These are phyloP conservation scores for Lycocerus yunnanus DNA, from an alignment of 2,888 invertebrate genomes.

Conservation along the genomic window DNA sequence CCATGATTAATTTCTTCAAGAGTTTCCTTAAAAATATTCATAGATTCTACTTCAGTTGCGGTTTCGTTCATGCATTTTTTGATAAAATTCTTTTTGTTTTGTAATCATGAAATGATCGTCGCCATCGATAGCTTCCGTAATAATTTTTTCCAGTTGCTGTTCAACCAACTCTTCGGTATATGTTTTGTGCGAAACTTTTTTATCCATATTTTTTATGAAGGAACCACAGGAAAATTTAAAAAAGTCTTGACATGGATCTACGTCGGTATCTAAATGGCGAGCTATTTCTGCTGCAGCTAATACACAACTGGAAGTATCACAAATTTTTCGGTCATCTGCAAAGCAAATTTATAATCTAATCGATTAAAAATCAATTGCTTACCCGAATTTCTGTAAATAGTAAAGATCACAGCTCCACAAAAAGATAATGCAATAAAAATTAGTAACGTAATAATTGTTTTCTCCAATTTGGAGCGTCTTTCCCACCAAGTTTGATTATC, in stretches of 20 bases:
- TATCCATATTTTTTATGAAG: conserved; percentile 63
- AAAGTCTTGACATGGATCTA: conserved; percentile 80
- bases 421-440: not conserved
- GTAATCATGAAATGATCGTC: conserved; percentile 33
- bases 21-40: conserved; percentile 8
- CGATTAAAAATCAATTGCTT: not conserved
- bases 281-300: conserved; percentile 74
- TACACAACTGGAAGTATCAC: conserved; percentile 60
- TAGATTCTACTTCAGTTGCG: not conserved
- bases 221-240: conserved; percentile 74
- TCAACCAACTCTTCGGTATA: not conserved
- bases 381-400: not conserved
- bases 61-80: conserved; percentile 8
- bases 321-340: not conserved
- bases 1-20: conserved; percentile 68
- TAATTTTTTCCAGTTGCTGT: not conserved
- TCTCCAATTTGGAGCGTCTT: not conserved
- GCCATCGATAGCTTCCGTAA: conserved; percentile 45
- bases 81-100: not conserved
- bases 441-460: not conserved
- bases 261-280: conserved; percentile 66
- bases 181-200: conserved; percentile 58
- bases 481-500: not conserved
- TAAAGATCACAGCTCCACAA: not conserved
- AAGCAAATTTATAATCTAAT: not conserved